phyloP scores from a whole-genome alignment of 2,113 vertebrate genomes.

The Heloderma charlesbogerti region DNA sequence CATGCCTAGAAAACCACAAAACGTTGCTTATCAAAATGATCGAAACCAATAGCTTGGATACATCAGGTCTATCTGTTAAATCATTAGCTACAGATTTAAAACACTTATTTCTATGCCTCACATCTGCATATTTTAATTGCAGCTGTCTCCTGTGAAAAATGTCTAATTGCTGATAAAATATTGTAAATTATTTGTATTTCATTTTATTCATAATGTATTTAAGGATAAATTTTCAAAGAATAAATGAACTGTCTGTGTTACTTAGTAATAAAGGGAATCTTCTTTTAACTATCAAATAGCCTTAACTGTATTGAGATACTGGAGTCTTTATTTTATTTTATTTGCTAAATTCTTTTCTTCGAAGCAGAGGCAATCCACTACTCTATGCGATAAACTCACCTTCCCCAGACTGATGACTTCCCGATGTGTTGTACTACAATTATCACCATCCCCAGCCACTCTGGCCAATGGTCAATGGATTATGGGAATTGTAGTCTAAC shows the following conservation, averaged over 20 bases:
- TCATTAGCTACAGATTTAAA: background rate
- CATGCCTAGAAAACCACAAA: slow-evolving; percentile 2
- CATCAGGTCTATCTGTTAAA: background rate
- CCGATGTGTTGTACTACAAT: too few species aligned
- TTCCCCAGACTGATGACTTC: too few species aligned
- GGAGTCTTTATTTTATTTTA: background rate
- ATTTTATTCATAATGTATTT: background rate
- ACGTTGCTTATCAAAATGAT: slow-evolving; percentile 12
- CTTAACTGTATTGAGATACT: background rate
- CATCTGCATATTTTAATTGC: background rate
- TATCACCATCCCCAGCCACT: too few species aligned
- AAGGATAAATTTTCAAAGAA: background rate
- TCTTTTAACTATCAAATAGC: background rate
- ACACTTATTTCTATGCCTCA: background rate
- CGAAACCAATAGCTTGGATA: background rate
- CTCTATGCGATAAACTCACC: too few species aligned
- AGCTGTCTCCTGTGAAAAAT: background rate
- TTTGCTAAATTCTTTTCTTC: background rate
- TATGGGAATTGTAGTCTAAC: too few species aligned
- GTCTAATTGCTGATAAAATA: background rate
- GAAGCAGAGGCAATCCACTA: background rate
- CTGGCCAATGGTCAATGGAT: too few species aligned
- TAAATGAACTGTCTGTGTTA: background rate
- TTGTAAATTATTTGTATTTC: background rate
- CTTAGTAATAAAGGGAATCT: background rate